Base-by-base conservation (phyloP, 2,888 invertebrate species). In the Lasioglossum vierecki region DNA sequence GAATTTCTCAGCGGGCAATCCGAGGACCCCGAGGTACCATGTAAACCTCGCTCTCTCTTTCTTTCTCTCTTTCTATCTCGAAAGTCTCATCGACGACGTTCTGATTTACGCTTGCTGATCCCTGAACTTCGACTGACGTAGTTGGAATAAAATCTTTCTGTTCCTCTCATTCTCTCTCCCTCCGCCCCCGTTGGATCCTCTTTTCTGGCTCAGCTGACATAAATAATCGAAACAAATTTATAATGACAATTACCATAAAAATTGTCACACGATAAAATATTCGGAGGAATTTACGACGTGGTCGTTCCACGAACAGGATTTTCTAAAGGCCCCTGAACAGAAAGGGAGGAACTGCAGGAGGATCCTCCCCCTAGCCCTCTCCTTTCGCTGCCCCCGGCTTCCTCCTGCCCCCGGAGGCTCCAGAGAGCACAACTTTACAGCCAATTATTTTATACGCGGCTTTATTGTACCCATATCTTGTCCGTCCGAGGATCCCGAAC, bases 201-300 rank as follows among this genome's bases (percentile, higher is more conserved):
- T 88, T 88, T 82, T 82, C 80, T 81, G 76, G 76, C 87, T 80
- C 84, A 80, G 84, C 84, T 78, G 83, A 83, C 93, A 94, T 94
- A 94, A 94, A 95, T 94, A 93, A 93, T 88, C 89, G 80, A 83
- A 63, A 87, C 88, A 91, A 95, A 95, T 94, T 95, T 95, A 95
- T 94, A 94, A 94, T 94, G 94, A 94, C 94, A 93, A 94, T 95
- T 94, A 94, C 94, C 94, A 94, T 95, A 94, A 94, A 95, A 95
- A 94, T 94, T 94, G 95, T 95, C 94, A 92, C 93, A 93, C 94
- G 92, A 94, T 95, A 94, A 95, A 95, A 94, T 94, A 94, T 94
- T 94, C 91, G 91, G 90, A 91, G 89, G 92, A 92, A 95, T 95
- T 95, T 94, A 94, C 92, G 93, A 91, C 88, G 89, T 49, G 76